Evolutionary conservation across 2,113 vertebrate species (phyloP), one percentile per base, ranked within the genome.

Genomic region (Phaethornis superciliosus): DNA sequence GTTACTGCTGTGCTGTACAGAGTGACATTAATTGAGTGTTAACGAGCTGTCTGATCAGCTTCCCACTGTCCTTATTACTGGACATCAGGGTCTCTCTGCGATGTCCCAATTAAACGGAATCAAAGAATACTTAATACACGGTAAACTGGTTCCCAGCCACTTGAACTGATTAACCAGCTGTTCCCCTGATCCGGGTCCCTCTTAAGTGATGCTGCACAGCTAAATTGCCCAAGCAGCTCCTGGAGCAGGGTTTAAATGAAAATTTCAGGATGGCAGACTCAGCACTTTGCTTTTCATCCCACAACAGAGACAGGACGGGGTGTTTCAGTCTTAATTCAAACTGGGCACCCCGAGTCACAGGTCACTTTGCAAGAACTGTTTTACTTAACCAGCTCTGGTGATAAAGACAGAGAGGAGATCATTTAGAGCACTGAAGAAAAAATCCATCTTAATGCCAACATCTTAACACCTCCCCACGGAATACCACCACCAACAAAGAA

Each of bases 1-100:
- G 97, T 97, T 96, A 93, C 93, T 94, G 97, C 95, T 96, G 94
- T 32, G 93, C 96, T 42, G 65, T 88, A 79, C 89, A 91, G 94
- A 96, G 94, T 60, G 55, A 78, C 97, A 97, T 97, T 98, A 97
- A 98, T 97, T 97, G 97, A 96, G 97, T 97, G 98, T 97, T 98
- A 98, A 98, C 42, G 83, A 98, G 97, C 96, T 97, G 96, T 96
- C 97, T 97, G 97, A 97, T 97, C 97, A 89, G 96, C 95, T 97
- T 97, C 96, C 93, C 96, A 96, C 93, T 89, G 95, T 95, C 93
- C 94, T 92, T 93, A 96, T 97, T 97, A 95, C 85, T 51, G 96
- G 96, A 75, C 95, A 49, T 95, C 92, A 71, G 96, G 96, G 94
- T 91, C 90, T 91, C 90, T 74, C 94, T 21, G 88, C 95, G 69